Evolutionary conservation across 2,797 vertebrate genomes (phyloP).

Genomic region (Syndactyla subalaris): DNA sequence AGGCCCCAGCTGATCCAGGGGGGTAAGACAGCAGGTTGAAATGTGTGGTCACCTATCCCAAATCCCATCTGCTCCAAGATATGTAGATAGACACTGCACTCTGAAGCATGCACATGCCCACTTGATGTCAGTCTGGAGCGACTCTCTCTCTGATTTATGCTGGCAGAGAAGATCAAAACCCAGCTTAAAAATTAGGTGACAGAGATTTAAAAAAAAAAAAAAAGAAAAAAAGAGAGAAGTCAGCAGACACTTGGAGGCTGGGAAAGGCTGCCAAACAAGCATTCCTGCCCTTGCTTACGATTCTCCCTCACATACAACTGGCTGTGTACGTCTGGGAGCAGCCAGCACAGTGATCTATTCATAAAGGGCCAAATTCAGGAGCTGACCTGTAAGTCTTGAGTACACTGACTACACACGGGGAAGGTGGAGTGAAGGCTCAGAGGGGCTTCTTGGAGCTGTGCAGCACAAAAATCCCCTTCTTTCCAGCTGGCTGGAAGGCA

Average conservation of each 20-base stretch:
- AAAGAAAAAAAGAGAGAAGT: neutral
- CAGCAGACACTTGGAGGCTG: constrained; percentile 8
- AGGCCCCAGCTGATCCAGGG: neutral
- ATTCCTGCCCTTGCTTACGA: constrained; percentile 53
- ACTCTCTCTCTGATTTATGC: neutral
- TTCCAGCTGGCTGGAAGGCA: neutral
- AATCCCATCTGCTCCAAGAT: neutral
- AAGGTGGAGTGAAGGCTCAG: neutral
- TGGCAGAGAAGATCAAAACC: constrained; percentile 27
- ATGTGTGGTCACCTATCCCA: neutral
- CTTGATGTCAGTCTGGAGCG: constrained; percentile 5
- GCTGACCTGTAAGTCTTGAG: constrained; percentile 30
- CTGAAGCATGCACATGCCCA: neutral
- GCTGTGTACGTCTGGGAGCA: constrained; percentile 48
- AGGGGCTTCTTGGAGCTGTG: constrained; percentile 37
- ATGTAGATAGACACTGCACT: neutral
- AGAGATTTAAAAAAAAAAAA: neutral
- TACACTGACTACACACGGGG: neutral
- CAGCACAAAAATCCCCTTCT: constrained; percentile 52
- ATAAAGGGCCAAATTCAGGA: constrained; percentile 64
- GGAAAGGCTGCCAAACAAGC: constrained; percentile 56
- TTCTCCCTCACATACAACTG: constrained; percentile 50
- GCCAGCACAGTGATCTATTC: constrained; percentile 71
- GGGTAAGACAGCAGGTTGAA: neutral
- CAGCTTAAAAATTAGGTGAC: constrained; percentile 16